Evolutionary conservation across 2,113 vertebrate genomes (phyloP).

Genomic region (Sigmodon hispidus): DNA sequence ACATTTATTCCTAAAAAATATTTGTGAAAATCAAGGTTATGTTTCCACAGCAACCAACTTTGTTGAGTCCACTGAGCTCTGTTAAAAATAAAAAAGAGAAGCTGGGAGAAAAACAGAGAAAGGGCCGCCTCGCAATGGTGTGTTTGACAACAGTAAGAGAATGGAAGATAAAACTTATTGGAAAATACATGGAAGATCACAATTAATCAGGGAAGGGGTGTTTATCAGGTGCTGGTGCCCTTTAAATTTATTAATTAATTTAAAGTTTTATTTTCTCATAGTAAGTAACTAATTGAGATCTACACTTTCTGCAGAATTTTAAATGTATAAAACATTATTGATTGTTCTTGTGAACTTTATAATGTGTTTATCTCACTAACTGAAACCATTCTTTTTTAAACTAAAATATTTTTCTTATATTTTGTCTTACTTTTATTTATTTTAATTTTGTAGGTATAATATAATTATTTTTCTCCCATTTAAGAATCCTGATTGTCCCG

Average conservation of each 20-base stretch:
- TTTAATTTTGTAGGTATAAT: neutral
- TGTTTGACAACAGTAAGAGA: neutral
- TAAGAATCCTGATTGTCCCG: neutral
- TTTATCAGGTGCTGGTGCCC: neutral
- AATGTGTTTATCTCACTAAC: neutral
- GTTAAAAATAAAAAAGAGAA: conserved; percentile 45
- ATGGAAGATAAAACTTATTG: neutral
- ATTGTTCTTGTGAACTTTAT: neutral
- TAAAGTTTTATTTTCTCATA: neutral
- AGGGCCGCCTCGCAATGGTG: neutral
- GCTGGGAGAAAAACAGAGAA: neutral
- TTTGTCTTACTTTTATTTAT: neutral
- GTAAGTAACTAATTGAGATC: neutral
- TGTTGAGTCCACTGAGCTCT: conserved; percentile 43
- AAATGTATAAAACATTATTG: neutral
- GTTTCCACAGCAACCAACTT: conserved; percentile 63
- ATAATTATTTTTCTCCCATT: neutral
- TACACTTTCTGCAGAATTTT: neutral
- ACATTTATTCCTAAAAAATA: conserved; percentile 61
- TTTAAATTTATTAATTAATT: neutral
- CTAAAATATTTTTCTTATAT: neutral
- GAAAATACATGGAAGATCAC: neutral
- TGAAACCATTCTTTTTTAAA: neutral
- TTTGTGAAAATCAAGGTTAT: conserved; percentile 58
- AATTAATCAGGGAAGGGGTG: neutral